phyloP scores from a whole-genome alignment of 1,140 invertebrate genomes.

The Leptopilina clavipes region DNA sequence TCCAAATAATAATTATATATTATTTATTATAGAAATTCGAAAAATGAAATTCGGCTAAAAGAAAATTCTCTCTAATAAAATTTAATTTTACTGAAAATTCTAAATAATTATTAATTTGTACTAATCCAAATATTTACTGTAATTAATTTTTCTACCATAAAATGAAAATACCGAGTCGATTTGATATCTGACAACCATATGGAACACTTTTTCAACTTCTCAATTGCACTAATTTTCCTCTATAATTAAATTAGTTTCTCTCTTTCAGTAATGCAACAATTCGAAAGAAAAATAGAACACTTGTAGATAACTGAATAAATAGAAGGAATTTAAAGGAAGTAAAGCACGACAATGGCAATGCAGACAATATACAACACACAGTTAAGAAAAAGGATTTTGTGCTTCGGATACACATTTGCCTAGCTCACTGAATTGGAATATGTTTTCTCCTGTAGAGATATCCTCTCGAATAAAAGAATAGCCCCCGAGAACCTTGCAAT shows the following conservation, averaged over 20 bases:
- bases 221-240: too few species aligned
- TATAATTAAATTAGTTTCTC: not conserved
- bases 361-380: slow-evolving; percentile 4
- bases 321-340: not conserved
- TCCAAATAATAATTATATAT: too few species aligned
- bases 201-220: too few species aligned
- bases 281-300: not conserved
- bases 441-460: not conserved
- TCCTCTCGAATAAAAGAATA: slow-evolving; percentile 11
- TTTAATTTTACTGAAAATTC: too few species aligned
- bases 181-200: too few species aligned
- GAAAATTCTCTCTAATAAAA: too few species aligned
- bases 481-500: not conserved
- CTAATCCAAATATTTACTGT: too few species aligned
- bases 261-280: not conserved
- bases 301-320: not conserved
- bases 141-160: too few species aligned
- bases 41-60: too few species aligned
- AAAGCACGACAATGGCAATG: not conserved
- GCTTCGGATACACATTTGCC: slow-evolving; percentile 21
- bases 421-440: slow-evolving; percentile 25
- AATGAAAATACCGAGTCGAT: too few species aligned
- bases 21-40: too few species aligned
- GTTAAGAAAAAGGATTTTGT: not conserved
- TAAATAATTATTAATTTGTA: too few species aligned